Evolutionary conservation across 1,140 invertebrate genomes (phyloP).

Genomic region (Adoxophyes honmai): DNA sequence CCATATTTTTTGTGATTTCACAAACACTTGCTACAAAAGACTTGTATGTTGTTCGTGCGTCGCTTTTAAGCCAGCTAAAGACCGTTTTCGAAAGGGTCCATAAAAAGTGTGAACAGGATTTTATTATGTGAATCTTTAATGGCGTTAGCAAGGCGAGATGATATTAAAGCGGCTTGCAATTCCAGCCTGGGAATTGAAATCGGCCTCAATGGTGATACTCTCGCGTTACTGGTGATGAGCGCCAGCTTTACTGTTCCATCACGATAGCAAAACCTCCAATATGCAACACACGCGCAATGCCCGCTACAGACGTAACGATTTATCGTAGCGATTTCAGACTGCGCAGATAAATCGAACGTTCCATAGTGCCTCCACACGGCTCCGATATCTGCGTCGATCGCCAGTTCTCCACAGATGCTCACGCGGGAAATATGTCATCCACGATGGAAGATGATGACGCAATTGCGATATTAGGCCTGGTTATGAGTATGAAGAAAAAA

Average conservation of each 20-base stretch:
- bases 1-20: constrained; percentile 29
- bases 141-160: background rate
- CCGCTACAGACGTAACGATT: too few relatives aligned
- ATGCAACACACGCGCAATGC: constrained; percentile 9
- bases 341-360: too few relatives aligned
- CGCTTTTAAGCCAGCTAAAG: constrained; percentile 31
- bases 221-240: constrained; percentile 15
- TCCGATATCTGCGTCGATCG: too few relatives aligned
- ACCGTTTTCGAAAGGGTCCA: constrained; percentile 34
- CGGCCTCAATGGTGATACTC: constrained; percentile 22
- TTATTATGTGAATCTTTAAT: constrained; percentile 4
- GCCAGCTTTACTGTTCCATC: constrained; percentile 2
- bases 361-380: too few relatives aligned
- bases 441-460: too few relatives aligned
- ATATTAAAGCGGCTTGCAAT: constrained; percentile 24
- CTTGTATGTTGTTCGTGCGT: constrained; percentile 27
- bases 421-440: too few relatives aligned
- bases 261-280: constrained; percentile 2
- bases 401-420: too few relatives aligned
- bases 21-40: constrained; percentile 37
- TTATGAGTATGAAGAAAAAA: too few relatives aligned
- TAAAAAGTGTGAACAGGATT: too few relatives aligned
- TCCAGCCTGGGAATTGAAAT: constrained; percentile 26
- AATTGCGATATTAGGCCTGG: too few relatives aligned
- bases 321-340: too few relatives aligned